Conservation (phyloP, 2,888 invertebrate species). For the Pollenia amentaria region DNA sequence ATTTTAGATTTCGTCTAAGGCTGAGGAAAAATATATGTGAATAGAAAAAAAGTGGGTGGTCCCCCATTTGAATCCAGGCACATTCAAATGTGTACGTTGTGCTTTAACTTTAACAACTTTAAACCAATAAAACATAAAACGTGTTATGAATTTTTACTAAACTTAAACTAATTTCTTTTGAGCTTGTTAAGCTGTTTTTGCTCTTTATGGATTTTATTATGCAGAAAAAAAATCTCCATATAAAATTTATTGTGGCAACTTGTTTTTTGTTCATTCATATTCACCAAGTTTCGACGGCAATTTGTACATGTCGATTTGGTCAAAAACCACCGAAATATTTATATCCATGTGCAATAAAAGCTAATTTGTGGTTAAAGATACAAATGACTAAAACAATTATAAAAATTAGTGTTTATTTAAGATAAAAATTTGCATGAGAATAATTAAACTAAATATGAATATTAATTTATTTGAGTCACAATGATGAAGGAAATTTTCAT, state of each 20-base stretch:
- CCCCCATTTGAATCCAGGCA: slow-evolving; percentile 39
- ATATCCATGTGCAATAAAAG: slow-evolving; percentile 64
- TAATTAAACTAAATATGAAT: not conserved
- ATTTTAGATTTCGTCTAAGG: slow-evolving; percentile 41
- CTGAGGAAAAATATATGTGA: slow-evolving; percentile 6
- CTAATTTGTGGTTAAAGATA: slow-evolving; percentile 68
- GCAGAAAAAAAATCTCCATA: slow-evolving; percentile 25
- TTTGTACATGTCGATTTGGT: slow-evolving; percentile 57
- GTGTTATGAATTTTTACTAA: slow-evolving; percentile 71
- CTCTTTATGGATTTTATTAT: not conserved
- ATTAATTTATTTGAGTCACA: not conserved
- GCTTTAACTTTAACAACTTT: slow-evolving; percentile 66
- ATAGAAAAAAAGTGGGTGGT: slow-evolving; percentile 62
- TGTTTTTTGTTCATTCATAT: slow-evolving; percentile 51
- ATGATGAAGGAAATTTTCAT: no score
- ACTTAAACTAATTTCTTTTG: slow-evolving; percentile 60
- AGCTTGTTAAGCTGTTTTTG: not conserved
- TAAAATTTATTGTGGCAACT: slow-evolving; percentile 53
- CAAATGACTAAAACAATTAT: slow-evolving; percentile 62
- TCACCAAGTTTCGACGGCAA: slow-evolving; percentile 54
- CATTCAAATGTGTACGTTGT: not conserved
- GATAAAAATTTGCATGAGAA: not conserved
- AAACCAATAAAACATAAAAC: slow-evolving; percentile 72
- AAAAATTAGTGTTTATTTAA: slow-evolving; percentile 39
- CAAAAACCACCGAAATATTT: slow-evolving; percentile 28